Evolutionary conservation across 2,888 invertebrate genomes (phyloP), one percentile per base, ranked within the genome.

Genomic region (Clostera curtula): DNA sequence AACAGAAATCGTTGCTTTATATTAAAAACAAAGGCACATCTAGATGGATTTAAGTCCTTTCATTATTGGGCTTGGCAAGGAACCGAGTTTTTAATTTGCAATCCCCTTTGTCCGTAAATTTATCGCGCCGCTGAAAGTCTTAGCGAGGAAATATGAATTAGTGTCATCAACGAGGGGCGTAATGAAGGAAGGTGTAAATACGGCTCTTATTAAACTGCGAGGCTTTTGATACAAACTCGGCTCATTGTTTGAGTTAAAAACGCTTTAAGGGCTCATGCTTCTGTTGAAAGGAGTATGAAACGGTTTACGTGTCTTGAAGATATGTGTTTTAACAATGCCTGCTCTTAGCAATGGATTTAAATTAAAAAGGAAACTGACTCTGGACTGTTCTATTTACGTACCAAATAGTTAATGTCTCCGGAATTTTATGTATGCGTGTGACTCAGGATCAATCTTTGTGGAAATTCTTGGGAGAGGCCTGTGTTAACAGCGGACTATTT

Each of bases 31-130:
- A n/a, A n/a, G 51, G 27, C 63, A 25, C 40, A 46, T 69, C 69
- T 40, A 66, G 57, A 23, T 34, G 31, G 47, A 45, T 31, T 43
- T 34, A 41, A 47, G 41, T 51, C 45, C 34, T 43, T 56, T 56
- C 46, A 55, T 67, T 65, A 71, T 69, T 61, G 62, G 51, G 55
- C 64, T 59, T 61, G 61, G 64, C 56, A 58, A 56, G 54, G 61
- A 56, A 51, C 63, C 43, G 55, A 59, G 64, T 77, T 79, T 79
- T 79, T 77, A 79, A 79, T 77, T 80, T 76, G 66, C 63, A 57
- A 56, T 61, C 69, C 70, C 65, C 66, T 65, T 73, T 69, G 74
- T 71, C 53, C 58, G 60, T 61, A 56, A 74, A 75, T 75, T 79
- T 70, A 58, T 64, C 66, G 70, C 68, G 34, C 59, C 62, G 68